Evolutionary conservation across 2,888 invertebrate genomes (phyloP).

Genomic region (Sinhomidia bicolor): DNA sequence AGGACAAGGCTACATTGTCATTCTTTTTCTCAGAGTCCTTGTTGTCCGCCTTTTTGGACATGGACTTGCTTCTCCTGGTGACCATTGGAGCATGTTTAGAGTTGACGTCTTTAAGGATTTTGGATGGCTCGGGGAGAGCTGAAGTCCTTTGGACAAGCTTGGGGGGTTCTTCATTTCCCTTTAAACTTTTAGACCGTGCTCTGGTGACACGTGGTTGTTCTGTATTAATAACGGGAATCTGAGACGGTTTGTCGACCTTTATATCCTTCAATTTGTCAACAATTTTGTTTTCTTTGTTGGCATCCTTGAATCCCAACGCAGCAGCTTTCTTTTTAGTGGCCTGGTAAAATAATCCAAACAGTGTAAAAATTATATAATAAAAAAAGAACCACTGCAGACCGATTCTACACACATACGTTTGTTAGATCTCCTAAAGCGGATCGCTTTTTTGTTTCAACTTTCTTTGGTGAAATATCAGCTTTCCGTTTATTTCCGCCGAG

Average conservation of each 20-base stretch:
- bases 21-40: constrained; percentile 38
- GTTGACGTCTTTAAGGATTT: constrained; percentile 61
- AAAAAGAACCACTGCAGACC: neutral
- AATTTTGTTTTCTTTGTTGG: constrained; percentile 82
- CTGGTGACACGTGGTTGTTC: constrained; percentile 82
- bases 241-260: constrained; percentile 51
- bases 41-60: constrained; percentile 25
- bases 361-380: neutral
- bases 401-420: constrained; percentile 72
- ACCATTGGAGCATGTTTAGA: constrained; percentile 41
- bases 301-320: constrained; percentile 82
- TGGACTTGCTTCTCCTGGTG: constrained; percentile 48
- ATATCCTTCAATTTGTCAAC: constrained; percentile 55
- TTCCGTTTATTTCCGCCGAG: constrained; percentile 86
- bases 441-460: constrained; percentile 86
- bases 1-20: neutral
- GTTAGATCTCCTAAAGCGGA: constrained; percentile 92
- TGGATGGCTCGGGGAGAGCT: constrained; percentile 23
- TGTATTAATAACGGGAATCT: constrained; percentile 40
- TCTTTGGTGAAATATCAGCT: constrained; percentile 91
- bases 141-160: neutral
- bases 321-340: constrained; percentile 81
- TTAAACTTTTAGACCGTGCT: constrained; percentile 85
- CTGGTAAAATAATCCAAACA: too few relatives aligned
- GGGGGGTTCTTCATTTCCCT: constrained; percentile 48